Base-by-base conservation (phyloP, 2,797 vertebrate species). In the Parauchenoglanis ngamensis region DNA sequence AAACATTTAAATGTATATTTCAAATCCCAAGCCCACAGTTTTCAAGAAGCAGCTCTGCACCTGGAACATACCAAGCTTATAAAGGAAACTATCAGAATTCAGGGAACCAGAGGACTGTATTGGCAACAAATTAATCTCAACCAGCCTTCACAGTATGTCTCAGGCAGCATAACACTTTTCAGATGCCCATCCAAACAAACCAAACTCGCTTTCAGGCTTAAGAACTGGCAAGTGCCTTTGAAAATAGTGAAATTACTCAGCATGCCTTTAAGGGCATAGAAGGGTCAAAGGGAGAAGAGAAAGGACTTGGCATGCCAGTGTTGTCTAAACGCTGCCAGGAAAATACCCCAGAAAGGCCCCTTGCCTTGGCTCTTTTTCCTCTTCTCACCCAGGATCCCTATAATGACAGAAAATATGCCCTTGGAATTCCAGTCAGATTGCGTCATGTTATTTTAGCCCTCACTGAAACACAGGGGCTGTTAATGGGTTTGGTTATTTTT, bases 401-500 rank as follows among this genome's bases (percentile, higher is more conserved):
- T 82, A 88, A 87, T 85, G 73, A 88, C 83, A 87, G 65, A 76
- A 84, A 92, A 87, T 90, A 87, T 91, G 91, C 90, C 89, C 90
- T 88, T 89, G 56, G 88, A 93, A 94, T 95, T 94, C 94, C 93
- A 90, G 65, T 89, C 91, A 54, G 84, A 89, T 93, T 89, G 90
- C 88, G 91, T 95, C 93, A 94, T 94, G 94, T 95, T 94, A 93
- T 93, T 92, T 91, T 89, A 94, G 92, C 92, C 93, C 92, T 88
- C 87, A 90, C 86, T 92, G 92, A 94, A 94, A 93, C 83, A 92
- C 92, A 86, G 35, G 21, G 63, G 87, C 93, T 92, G 93, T 92
- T 94, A 94, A 93, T 90, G 92, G 92, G 91, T 92, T 92, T 7
- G 94, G 92, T 94, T 93, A 94, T 94, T 95, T 94, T 94, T 94